Conservation (phyloP, 1,140 invertebrate genomes). For the Papilio helenus region DNA sequence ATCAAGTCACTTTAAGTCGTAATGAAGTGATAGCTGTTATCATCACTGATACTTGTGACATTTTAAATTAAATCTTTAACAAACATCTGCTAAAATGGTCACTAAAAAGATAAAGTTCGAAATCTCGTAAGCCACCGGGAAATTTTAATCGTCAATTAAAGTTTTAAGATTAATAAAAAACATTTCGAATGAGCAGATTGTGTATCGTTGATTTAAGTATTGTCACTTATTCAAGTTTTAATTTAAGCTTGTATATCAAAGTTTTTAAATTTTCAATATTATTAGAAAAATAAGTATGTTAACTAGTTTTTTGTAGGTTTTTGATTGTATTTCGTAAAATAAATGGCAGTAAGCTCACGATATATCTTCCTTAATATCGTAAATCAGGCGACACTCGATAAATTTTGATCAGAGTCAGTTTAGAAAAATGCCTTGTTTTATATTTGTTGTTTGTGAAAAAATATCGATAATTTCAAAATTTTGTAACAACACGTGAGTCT, state of each 20-base stretch:
- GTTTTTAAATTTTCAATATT: not conserved
- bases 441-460: not conserved
- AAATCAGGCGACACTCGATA: slow-evolving; percentile 13
- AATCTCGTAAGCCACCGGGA: not conserved
- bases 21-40: not conserved
- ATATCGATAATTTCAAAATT: too few relatives aligned
- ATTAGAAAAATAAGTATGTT: not conserved
- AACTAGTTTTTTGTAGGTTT: not conserved
- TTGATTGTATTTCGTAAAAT: not conserved
- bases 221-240: not conserved
- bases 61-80: not conserved
- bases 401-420: slow-evolving; percentile 2
- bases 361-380: slow-evolving; percentile 10
- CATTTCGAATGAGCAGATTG: not conserved
- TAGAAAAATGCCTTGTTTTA: not conserved
- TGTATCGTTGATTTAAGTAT: too few relatives aligned
- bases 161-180: not conserved
- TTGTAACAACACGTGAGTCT: too few relatives aligned
- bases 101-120: not conserved
- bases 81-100: not conserved
- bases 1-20: not conserved
- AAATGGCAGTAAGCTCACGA: not conserved
- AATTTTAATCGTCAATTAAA: not conserved
- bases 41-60: not conserved
- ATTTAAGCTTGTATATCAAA: not conserved